A percentile compares a stretch with the other conserved stretches of the same genome.
Conservation (phyloP, 2,888 invertebrate species). For the Sialis fuliginosa region DNA sequence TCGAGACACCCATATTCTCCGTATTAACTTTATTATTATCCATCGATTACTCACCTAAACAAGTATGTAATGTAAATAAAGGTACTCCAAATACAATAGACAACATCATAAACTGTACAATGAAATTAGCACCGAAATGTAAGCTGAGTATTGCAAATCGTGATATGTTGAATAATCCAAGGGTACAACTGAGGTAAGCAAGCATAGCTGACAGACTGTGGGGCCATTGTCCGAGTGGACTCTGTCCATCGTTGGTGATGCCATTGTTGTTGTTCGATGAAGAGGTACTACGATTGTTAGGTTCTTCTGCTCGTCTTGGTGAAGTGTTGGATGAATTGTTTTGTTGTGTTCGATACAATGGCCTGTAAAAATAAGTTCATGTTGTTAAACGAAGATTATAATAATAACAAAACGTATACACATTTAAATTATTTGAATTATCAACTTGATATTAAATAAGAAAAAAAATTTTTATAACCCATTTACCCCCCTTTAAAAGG, state of each 20-base stretch:
- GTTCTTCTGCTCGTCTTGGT: neutral
- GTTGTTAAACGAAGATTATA: no score
- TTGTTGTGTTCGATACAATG: neutral
- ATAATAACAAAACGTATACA: no score
- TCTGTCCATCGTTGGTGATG: conserved; percentile 23
- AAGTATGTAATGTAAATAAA: conserved; percentile 56
- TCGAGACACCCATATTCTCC: no score
- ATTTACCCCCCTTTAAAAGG: neutral
- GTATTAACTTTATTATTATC: neutral
- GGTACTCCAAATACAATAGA: conserved; percentile 68
- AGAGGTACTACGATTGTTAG: neutral
- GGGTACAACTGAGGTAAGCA: conserved; percentile 68
- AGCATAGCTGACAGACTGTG: conserved; percentile 59
- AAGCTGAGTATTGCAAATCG: conserved; percentile 73
- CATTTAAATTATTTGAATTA: no score
- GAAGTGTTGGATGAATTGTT: neutral
- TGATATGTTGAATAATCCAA: conserved; percentile 77
- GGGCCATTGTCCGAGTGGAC: conserved; percentile 44
- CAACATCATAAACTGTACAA: conserved; percentile 72
- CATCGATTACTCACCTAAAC: conserved; percentile 41
- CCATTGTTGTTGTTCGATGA: neutral
- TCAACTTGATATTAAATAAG: neutral
- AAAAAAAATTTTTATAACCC: neutral
- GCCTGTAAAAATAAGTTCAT: neutral
- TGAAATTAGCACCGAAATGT: conserved; percentile 76